These are phyloP conservation scores for Protaetia brevitarsis DNA, from an alignment of 1,140 invertebrate species.

Conservation along the genomic window DNA sequence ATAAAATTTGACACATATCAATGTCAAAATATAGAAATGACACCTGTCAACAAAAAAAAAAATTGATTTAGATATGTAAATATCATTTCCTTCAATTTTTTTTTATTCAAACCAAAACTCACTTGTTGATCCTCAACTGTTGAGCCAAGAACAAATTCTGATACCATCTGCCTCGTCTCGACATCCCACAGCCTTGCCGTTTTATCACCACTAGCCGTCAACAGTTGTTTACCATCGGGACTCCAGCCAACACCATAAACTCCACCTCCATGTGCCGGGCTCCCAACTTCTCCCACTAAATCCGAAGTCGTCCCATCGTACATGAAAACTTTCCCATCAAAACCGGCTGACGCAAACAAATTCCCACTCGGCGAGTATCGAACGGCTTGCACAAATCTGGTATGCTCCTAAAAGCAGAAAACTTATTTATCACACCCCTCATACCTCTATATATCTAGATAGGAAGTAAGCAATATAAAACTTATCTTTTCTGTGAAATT, in stretches of 20 bases:
- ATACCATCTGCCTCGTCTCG: constrained; percentile 70
- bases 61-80: no score
- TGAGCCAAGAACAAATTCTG: constrained; percentile 82
- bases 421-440: background rate
- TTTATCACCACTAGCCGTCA: constrained; percentile 97
- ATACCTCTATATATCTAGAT: background rate
- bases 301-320: constrained; percentile 87
- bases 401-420: constrained; percentile 73
- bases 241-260: constrained; percentile 87
- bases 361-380: constrained; percentile 91
- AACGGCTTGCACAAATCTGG: constrained; percentile 92
- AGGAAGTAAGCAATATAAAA: background rate
- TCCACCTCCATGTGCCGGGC: constrained; percentile 77
- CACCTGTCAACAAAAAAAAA: no score
- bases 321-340: constrained; percentile 94
- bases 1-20: no score
- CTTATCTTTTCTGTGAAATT: background rate
- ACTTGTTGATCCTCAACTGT: constrained; percentile 85
- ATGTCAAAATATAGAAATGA: no score
- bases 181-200: constrained; percentile 96
- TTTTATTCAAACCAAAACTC: no score
- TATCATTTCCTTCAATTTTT: no score
- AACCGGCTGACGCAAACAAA: constrained; percentile 91
- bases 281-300: constrained; percentile 70
- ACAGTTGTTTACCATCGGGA: constrained; percentile 82